Base-by-base conservation (phyloP, 1,140 invertebrate species). In the Carcinoscorpius rotundicauda region DNA sequence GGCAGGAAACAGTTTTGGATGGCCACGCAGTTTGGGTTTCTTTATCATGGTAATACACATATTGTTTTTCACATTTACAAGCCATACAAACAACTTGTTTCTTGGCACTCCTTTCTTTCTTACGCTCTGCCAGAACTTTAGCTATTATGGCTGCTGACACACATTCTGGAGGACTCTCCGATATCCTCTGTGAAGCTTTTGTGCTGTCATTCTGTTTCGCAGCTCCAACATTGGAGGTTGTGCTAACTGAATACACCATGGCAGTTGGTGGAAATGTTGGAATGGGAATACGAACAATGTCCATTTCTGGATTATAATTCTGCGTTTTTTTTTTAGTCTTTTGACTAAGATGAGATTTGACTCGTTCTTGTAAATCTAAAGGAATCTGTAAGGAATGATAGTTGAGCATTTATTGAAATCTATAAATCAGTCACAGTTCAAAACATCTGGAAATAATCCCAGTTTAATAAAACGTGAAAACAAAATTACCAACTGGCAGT, bases 121-220 rank as follows among this genome's bases (percentile, higher is more conserved):
- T 86, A 73, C 83, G 81, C 69, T 94, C 91, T 75, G 93, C 88
- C 51, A 97, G 79, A 58, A 95, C 89, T 81, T 93, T 93, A 3
- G 92, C 91, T 85, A 97, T 91, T 60, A 96, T 86, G 10, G 91
- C 87, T 52, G 91, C 90, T 6, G 92, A 94, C 48, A 97, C 91
- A 71, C 88, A 85, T 66, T 93, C 91, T 48, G 84, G 77, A 0
- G 79, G n/a, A 60, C 51, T 66, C 29, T 29, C 29, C 29, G 29
- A 29, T 29, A 29, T 29, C 51, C 61, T 60, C 51, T 61, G 59
- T 68, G 61, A 73, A 71, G 6, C 71, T 66, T 67, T 75, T 64
- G 53, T 66, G 66, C 61, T 72, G 71, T 8, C 71, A 66, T 67
- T 75, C 70, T 4, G 72, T 59, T 67, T 3, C 57, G 11, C 55